Base-by-base conservation (phyloP, 2,888 invertebrate species). In the Thalpophila matura region DNA sequence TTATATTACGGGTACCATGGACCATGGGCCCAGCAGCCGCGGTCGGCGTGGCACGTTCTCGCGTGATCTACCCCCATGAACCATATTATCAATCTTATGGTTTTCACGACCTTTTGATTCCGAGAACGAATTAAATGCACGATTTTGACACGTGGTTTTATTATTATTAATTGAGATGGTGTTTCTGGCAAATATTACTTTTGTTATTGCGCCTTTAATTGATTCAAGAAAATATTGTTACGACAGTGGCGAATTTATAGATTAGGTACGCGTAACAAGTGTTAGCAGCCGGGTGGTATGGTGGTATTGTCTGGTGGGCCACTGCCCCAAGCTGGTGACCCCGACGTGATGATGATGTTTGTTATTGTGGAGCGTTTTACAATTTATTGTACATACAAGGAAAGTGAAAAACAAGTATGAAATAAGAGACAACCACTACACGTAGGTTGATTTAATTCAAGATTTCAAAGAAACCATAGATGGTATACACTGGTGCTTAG, bases 11-110 rank as follows among this genome's bases (percentile, higher is more conserved):
- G 31, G 59, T 65, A 58, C 67, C 59, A 60, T 56, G 65, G 60
- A 43, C 63, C 53, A 53, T 49, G 45, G 42, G 6, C 3, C 37
- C 27, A 56, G 43, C 46, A 53, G 55, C 57, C 61, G 62, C 42
- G 60, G 53, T 35, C 40, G 37, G 7, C 47, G 14, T 57, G 73
- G 72, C 84, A 83, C 82, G 85, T 58, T 83, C 82, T 86, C 79
- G 86, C 87, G 86, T 87, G 88, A 87, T 86, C 80, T 79, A 80
- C 71, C 75, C 83, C 73, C 82, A 82, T 86, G 81, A 77, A 82
- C 65, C 70, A 77, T 71, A 70, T 74, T 81, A 64, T 77, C 78
- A 80, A 86, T 85, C 81, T 69, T 73, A 76, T 73, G 75, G 77
- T 77, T 80, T 74, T 78, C 85, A 86, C 85, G 84, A 82, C 74